Base-by-base conservation (phyloP, 92 coral and sea anemone species). In the Epizoanthus scotinus region DNA sequence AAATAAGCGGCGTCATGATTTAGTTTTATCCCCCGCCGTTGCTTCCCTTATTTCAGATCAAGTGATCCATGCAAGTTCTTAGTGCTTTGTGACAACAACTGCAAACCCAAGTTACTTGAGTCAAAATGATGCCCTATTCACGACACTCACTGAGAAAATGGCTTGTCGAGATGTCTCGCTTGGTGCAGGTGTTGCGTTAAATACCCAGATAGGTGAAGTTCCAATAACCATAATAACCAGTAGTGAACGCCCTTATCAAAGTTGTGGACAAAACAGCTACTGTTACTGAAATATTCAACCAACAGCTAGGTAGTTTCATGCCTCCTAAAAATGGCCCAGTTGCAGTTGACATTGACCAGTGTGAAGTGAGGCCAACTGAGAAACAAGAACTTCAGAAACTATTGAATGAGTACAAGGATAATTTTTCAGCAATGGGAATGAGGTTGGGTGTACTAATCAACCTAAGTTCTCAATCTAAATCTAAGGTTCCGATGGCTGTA, bases 401-500 rank as follows among this genome's bases (percentile, higher is more conserved):
- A 19, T 73, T 31, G 36, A 31, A 31, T 31, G 36, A 31, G 36
- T 31, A 31, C 36, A 31, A 4, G 36, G 36, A 31, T 31, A 4
- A 31, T 31, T 31, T 31, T 1, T 4, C 36, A 31, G 4, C 36
- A 31, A 31, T 31, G 91, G 67, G 56, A 4, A 74, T 18, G 88
- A 87, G 50, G 91, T 84, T 21, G 88, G 85, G 15, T 83, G 71
- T 22, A 84, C 82, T 20, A 36, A 82, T 63, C 53, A 52, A 28
- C 60, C 82, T 28, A 78, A 87, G 44, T 82, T 87, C 67, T 21
- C 27, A 47, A 87, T 82, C 89, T 18, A 81, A 75, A 63, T 74
- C 67, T 21, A 14, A 72, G 34, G 79, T 82, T 18, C 89, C 92
- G 31, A 87, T 89, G 26, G 87, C 92, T 58, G 70, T 89, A 55